Percentiles rank a stretch among this genome's conserved stretches.
Evolutionary conservation across 2,888 invertebrate species (phyloP).

Genomic region (Ectropis crepuscularia): DNA sequence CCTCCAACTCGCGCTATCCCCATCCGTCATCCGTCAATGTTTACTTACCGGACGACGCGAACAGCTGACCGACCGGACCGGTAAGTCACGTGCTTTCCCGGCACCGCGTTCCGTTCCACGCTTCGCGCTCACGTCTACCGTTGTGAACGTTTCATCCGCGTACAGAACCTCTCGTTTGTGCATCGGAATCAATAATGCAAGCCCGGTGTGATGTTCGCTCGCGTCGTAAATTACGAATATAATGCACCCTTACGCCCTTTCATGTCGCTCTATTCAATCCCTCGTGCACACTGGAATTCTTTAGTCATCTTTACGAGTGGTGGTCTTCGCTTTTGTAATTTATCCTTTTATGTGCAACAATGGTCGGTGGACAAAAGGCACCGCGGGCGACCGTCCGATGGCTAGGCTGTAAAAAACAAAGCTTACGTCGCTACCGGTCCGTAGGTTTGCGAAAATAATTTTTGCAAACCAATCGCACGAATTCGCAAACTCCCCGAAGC

Average conservation of each 20-base stretch:
- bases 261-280: conserved; percentile 70
- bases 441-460: conserved; percentile 74
- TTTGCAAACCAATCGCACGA: conserved; percentile 80
- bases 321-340: conserved; percentile 77
- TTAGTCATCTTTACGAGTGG: conserved; percentile 78
- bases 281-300: conserved; percentile 70
- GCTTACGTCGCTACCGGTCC: conserved; percentile 65
- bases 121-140: conserved; percentile 46
- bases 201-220: conserved; percentile 64
- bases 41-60: conserved; percentile 79
- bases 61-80: conserved; percentile 83
- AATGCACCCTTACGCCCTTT: conserved; percentile 78
- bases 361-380: conserved; percentile 70
- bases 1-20: conserved; percentile 66
- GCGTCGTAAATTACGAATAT: conserved; percentile 78
- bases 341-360: conserved; percentile 78
- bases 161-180: conserved; percentile 61
- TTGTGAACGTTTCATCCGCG: conserved; percentile 60
- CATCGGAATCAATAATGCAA: conserved; percentile 70
- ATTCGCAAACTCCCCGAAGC: conserved; percentile 56
- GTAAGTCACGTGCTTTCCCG: conserved; percentile 79
- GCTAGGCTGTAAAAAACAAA: conserved; percentile 67
- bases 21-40: conserved; percentile 77
- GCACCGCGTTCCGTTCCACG: conserved; percentile 43
- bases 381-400: conserved; percentile 61